Evolutionary conservation across 2,888 invertebrate genomes (phyloP).

Genomic region (Crepidodera aurea): DNA sequence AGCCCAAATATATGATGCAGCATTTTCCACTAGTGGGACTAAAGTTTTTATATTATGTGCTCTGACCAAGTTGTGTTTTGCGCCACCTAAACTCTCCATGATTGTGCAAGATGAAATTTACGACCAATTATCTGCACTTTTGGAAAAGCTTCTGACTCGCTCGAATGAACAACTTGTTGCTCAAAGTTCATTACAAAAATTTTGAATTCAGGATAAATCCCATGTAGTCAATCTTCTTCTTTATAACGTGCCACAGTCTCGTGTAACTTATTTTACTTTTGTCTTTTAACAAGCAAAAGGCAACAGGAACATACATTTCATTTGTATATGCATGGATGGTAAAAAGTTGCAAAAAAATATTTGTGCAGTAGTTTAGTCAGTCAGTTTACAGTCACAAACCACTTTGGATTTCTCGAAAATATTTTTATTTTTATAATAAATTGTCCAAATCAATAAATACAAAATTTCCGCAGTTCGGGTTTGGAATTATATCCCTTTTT

Average conservation of each 20-base stretch:
- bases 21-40: no score
- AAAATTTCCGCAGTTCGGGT: no score
- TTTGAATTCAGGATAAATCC: neutral
- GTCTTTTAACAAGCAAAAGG: neutral
- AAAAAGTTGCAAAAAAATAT: neutral
- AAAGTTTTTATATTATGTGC: no score
- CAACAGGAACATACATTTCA: neutral
- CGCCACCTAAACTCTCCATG: no score
- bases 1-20: no score
- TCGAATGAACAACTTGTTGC: neutral
- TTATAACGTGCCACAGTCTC: neutral
- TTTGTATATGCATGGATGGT: neutral
- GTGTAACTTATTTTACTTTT: neutral
- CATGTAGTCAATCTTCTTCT: neutral
- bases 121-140: neutral
- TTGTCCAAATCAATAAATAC: no score
- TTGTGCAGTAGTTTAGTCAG: neutral
- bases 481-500: no score
- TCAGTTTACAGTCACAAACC: no score
- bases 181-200: constrained; percentile 5
- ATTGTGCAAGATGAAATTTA: neutral
- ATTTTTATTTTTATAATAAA: no score
- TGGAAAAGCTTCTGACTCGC: neutral
- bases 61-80: no score
- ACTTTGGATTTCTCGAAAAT: no score